Evolutionary conservation across 2,113 vertebrate species (phyloP).

Genomic region (Columba janthina): DNA sequence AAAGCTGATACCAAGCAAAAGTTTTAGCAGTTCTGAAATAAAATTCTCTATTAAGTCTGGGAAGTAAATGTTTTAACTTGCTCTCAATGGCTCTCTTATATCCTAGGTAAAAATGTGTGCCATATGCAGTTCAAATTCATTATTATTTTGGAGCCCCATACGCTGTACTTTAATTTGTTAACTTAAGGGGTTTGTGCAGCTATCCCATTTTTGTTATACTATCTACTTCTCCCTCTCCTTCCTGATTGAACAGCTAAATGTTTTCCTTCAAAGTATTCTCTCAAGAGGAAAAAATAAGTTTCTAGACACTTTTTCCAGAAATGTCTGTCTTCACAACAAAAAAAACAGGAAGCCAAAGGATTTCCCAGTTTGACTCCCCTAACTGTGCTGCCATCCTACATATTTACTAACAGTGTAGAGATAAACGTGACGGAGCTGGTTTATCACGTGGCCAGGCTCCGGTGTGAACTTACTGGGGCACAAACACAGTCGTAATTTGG

Average conservation of each 20-base stretch:
- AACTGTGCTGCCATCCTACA: background rate
- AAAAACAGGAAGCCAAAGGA: background rate
- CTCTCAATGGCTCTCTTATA: background rate
- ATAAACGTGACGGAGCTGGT: background rate
- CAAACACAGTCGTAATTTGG: background rate
- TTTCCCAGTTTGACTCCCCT: background rate
- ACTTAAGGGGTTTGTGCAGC: background rate
- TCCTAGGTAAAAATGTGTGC: background rate
- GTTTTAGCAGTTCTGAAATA: background rate
- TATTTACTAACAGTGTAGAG: accelerated
- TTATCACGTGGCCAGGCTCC: background rate
- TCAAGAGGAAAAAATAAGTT: background rate
- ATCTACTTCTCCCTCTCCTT: background rate
- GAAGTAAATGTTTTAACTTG: background rate
- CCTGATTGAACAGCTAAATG: background rate
- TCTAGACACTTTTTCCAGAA: background rate
- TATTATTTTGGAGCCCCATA: background rate
- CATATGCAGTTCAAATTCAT: background rate
- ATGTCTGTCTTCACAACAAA: background rate
- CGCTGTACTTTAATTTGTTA: background rate
- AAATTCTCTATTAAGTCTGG: background rate
- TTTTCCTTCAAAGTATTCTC: background rate
- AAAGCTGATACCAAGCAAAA: background rate
- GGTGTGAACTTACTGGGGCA: background rate
- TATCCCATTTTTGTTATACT: background rate